phyloP scores from a whole-genome alignment of 2,113 vertebrate species.

The Rhadina sibilatrix region DNA sequence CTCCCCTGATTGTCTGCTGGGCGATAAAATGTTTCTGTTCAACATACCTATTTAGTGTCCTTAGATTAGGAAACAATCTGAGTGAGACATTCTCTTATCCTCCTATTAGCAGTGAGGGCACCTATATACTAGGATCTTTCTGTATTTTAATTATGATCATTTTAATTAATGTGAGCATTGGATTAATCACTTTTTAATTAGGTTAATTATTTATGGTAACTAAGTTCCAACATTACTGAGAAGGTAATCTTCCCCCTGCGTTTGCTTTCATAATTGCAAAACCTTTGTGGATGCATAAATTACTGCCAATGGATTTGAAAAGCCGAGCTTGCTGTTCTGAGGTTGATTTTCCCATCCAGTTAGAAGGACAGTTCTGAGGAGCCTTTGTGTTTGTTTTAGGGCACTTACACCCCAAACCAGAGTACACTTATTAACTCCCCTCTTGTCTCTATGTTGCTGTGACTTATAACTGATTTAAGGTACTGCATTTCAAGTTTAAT shows the following conservation, averaged over 20 bases:
- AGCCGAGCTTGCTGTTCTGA: not conserved
- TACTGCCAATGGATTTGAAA: not conserved
- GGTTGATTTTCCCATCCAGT: not conserved
- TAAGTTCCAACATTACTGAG: not conserved
- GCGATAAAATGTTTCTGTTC: not conserved
- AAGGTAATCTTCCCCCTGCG: not conserved
- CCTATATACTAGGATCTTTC: not conserved
- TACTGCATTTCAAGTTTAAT: not conserved
- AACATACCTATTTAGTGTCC: not conserved
- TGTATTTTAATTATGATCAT: constrained; percentile 12
- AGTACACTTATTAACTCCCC: not conserved
- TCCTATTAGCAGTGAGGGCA: not conserved
- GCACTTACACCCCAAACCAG: not conserved
- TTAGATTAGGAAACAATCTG: not conserved
- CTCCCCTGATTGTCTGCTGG: not conserved
- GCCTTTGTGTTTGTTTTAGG: not conserved
- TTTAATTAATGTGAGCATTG: constrained; percentile 33
- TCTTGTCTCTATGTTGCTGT: not conserved
- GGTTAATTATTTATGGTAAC: constrained; percentile 29
- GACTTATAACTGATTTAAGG: not conserved
- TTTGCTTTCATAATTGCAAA: constrained; percentile 29
- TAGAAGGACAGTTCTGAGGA: not conserved
- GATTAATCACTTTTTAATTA: constrained; percentile 41
- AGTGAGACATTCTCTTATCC: not conserved
- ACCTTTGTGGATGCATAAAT: not conserved